Base-by-base conservation (phyloP, 2,888 invertebrate genomes). In the Drosophila mayaguana region DNA sequence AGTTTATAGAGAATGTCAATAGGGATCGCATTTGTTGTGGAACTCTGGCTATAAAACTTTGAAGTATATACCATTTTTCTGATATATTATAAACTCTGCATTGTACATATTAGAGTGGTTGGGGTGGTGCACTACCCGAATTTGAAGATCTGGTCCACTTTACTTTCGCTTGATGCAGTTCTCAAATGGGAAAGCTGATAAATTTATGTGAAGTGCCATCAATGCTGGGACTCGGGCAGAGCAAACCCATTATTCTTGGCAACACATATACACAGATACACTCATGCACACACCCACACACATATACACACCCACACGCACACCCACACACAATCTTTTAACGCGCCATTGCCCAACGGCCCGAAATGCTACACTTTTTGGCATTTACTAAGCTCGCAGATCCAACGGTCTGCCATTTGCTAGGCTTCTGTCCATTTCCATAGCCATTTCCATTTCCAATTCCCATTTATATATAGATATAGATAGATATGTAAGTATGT, bases 361-460 rank as follows among this genome's bases (percentile, higher is more conserved):
- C 38, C 32, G 22, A 45, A 45, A 14, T 22, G 28, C 14, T 25
- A 51, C 59, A 55, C 32, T 42, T 56, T 56, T 45, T 28, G 25
- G 18, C 18, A 48, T 60, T 60, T 25, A 38, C 32, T 46, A 55
- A 67, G 38, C n/a, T 53, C 12, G 18, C 3, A 36, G 51, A 20
- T 56, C 16, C 34, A 45, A 57, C 22, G 34, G 43, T 22, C 18
- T 32, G 57, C 25, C 64, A 64, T 43, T 64, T 59, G 56, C 12
- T 28, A 32, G 63, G 36, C 42, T 36, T 50, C 14, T 20, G n/a
- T 32, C 64, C 45, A 63, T 36, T 46, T 32, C 42, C 56, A 73
- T 59, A 66, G 51, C 34, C 42, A 56, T 34, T 45, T 54, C 28
- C 55, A 72, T 55, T 69, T 51, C n/a, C n/a, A n/a, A 25, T 25